A percentile compares a stretch with the other conserved stretches of the same genome.
Evolutionary conservation across 1,140 invertebrate genomes (phyloP).

Genomic region (Drosophila sproati): DNA sequence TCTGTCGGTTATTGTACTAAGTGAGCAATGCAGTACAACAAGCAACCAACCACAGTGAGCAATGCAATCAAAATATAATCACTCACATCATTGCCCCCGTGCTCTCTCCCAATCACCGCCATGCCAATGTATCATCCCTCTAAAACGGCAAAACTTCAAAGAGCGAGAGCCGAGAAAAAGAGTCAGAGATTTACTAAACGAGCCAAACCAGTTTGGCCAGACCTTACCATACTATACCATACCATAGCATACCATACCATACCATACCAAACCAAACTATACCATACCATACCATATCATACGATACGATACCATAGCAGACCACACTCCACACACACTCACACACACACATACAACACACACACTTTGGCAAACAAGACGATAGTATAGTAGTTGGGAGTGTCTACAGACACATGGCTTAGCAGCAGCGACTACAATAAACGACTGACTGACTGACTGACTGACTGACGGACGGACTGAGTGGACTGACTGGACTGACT

Average conservation of each 20-base stretch:
- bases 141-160: constrained; percentile 80
- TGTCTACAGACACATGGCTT: constrained; percentile 47
- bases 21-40: constrained; percentile 82
- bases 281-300: too few species aligned
- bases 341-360: not conserved
- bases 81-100: constrained; percentile 83
- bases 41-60: constrained; percentile 83
- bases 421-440: constrained; percentile 49
- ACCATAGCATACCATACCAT: not conserved
- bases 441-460: constrained; percentile 2
- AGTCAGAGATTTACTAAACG: constrained; percentile 80
- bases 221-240: constrained; percentile 47
- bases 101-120: constrained; percentile 81
- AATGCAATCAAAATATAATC: constrained; percentile 84
- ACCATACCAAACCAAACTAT: constrained; percentile 11
- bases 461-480: too few species aligned
- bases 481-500: not conserved
- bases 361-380: constrained; percentile 42
- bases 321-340: constrained; percentile 28
- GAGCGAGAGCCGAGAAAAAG: constrained; percentile 75
- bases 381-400: constrained; percentile 48
- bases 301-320: constrained; percentile 36
- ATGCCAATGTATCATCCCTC: constrained; percentile 81
- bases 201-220: constrained; percentile 74
- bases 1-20: constrained; percentile 74